Conservation (phyloP, 2,113 vertebrate species). For the Pteropus alecto region DNA sequence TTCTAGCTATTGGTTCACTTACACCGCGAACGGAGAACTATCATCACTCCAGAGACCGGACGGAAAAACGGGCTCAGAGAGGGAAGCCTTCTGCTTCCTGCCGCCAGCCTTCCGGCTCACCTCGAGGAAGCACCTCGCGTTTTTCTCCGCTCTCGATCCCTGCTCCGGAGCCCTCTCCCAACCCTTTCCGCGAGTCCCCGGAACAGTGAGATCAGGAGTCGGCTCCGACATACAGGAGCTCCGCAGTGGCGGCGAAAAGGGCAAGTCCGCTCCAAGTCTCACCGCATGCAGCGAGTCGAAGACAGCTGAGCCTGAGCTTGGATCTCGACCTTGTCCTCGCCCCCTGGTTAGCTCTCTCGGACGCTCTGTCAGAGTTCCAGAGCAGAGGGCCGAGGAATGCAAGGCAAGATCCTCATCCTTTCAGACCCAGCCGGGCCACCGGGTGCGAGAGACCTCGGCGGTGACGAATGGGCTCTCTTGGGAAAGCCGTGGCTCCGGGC, state of each 20-base stretch:
- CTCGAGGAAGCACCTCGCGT: background rate
- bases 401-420: background rate
- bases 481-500: background rate
- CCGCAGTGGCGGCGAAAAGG: rapidly evolving
- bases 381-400: rapidly evolving
- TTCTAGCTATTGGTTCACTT: background rate
- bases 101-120: background rate
- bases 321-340: background rate
- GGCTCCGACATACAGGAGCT: background rate
- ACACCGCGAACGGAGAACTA: background rate
- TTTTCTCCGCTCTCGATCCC: rapidly evolving
- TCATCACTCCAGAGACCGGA: rapidly evolving
- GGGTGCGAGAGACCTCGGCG: background rate
- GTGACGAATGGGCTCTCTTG: background rate
- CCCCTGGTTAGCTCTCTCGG: background rate
- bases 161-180: background rate
- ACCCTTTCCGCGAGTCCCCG: rapidly evolving
- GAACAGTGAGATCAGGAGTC: background rate
- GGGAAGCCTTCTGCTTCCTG: background rate
- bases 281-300: rapidly evolving
- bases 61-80: background rate
- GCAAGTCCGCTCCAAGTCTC: rapidly evolving
- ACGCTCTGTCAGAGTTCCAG: background rate
- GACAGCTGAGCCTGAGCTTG: background rate
- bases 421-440: rapidly evolving